Evolutionary conservation across 2,888 invertebrate genomes (phyloP).

Genomic region (Macrosiphum euphorbiae): DNA sequence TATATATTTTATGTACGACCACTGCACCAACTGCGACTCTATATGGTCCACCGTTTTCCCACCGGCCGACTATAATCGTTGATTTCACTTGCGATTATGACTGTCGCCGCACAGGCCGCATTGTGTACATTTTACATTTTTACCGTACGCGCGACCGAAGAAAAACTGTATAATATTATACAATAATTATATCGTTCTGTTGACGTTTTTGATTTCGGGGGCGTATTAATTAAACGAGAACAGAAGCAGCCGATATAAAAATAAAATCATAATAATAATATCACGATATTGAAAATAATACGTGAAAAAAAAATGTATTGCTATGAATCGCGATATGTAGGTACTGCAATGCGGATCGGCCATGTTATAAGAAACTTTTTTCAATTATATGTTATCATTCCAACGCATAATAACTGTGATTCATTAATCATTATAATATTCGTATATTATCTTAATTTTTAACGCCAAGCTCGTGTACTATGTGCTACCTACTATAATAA

Average conservation of each 20-base stretch:
- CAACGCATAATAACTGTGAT: neutral
- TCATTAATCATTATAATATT: neutral
- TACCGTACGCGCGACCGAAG: neutral
- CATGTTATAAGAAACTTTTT: neutral
- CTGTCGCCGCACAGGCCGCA: neutral
- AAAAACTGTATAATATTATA: neutral
- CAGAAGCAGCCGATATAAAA: neutral
- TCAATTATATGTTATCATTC: neutral
- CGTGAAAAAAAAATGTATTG: neutral
- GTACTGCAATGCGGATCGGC: neutral
- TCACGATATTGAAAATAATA: neutral
- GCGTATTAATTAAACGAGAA: neutral
- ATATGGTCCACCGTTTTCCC: neutral
- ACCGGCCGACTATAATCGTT: neutral
- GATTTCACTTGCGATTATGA: neutral
- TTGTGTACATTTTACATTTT: neutral
- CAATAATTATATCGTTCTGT: neutral
- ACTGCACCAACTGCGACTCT: neutral
- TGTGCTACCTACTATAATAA: no score
- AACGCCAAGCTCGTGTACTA: neutral
- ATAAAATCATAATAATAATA: neutral
- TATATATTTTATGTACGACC: neutral
- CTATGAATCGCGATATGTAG: neutral
- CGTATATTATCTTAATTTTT: no score
- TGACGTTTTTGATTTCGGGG: neutral